Conservation (phyloP, 2,888 invertebrate genomes). For the Noctua comes region DNA sequence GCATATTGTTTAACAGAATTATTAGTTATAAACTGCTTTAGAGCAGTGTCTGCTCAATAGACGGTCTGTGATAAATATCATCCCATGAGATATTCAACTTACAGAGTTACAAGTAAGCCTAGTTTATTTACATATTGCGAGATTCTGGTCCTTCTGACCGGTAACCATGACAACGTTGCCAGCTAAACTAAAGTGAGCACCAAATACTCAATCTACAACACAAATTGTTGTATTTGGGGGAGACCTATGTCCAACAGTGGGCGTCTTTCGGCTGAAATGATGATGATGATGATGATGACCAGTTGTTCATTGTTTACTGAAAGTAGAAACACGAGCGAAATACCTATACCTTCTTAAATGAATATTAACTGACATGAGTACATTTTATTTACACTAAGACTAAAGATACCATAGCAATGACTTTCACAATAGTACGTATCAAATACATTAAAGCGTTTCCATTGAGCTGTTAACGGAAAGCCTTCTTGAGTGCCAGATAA, state of each 20-base stretch:
- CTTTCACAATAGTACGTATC: conserved; percentile 22
- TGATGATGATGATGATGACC: too few species aligned
- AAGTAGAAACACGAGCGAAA: background rate
- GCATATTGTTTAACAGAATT: background rate
- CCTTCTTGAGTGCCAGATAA: conserved; percentile 52
- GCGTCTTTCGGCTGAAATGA: too few species aligned
- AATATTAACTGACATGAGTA: background rate
- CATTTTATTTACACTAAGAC: background rate
- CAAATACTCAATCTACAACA: background rate
- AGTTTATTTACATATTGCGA: background rate
- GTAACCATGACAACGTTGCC: background rate
- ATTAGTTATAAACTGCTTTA: background rate
- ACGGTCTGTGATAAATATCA: background rate
- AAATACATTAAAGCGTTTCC: conserved; percentile 26
- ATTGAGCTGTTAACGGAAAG: conserved; percentile 38
- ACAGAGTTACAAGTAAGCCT: background rate
- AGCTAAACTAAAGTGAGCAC: background rate
- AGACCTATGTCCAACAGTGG: too few species aligned
- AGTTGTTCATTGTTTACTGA: background rate
- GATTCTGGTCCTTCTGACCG: background rate
- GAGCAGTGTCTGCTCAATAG: background rate
- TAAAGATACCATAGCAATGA: background rate
- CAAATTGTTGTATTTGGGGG: too few species aligned
- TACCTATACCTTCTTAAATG: background rate
- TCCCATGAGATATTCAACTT: background rate